Evolutionary conservation across 2,797 vertebrate species (phyloP), one percentile per base, ranked within the genome.

Genomic region (Balearica regulorum): DNA sequence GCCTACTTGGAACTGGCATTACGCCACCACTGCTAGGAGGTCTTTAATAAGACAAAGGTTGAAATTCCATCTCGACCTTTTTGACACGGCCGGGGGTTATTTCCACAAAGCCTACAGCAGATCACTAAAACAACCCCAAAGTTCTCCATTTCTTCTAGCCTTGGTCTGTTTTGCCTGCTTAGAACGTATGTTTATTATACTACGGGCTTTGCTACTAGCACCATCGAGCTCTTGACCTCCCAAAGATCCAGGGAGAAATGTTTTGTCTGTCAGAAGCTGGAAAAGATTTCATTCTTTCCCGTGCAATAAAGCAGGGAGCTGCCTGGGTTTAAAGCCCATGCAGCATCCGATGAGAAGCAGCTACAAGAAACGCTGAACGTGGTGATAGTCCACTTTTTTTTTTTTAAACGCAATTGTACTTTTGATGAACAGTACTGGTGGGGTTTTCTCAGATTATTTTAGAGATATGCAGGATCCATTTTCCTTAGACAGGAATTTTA

Each of bases 1-100:
- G 10, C 20, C 41, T 26, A 5, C 14, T 68, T 44, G 7, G 12
- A 29, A 22, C 3, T 4, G 48, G 7, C 19, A 11, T n/a, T 21
- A 16, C 0, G 2, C 12, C 54, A 29, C 16, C 26, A 8, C 35
- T 46, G 33, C 28, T 20, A 1, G 5, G 13, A 44, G 46, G 28
- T 31, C 15, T 55, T 17, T 15, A 8, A 3, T 2, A 35, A 60
- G 31, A 33, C 26, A 29, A 16, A 41, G 10, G 16, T 6, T 41
- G 41, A 81, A 54, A 49, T 29, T 21, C 35, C 43, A 29, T 7
- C 72, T 60, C 71, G 16, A 11, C 21, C 18, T 83, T 71, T 39
- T 35, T 53, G 43, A 31, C 31, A 4, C 0, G 1, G 39, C 12
- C 5, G 1, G 3, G 16, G 39, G n/a, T 25, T 17, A 28, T 60